These are phyloP conservation scores for Lichenostomus cassidix DNA, from an alignment of 2,113 vertebrate genomes.

Conservation along the genomic window DNA sequence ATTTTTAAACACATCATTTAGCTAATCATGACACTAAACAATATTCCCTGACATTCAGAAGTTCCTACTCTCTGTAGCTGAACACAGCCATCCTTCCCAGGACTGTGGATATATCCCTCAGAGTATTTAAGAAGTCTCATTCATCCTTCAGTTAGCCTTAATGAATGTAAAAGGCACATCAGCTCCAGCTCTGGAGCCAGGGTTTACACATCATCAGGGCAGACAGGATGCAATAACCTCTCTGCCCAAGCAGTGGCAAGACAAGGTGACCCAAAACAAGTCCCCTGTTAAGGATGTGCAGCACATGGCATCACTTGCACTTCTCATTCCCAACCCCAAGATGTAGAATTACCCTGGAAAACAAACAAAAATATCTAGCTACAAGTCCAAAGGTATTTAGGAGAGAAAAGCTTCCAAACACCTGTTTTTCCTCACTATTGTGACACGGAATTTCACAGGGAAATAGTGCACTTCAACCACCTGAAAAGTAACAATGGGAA, in stretches of 20 bases:
- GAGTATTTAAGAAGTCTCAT: background rate
- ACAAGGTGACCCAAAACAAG: background rate
- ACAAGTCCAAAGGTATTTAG: background rate
- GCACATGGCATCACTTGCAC: background rate
- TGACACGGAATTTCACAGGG: constrained; percentile 27
- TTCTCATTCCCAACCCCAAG: background rate
- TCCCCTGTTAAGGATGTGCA: background rate
- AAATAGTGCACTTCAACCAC: constrained; percentile 5
- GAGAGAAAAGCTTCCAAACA: background rate
- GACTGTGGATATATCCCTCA: background rate
- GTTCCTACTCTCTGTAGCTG: background rate
- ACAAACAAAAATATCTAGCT: background rate
- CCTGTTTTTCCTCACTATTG: constrained; percentile 35
- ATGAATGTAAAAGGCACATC: background rate
- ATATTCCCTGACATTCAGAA: background rate
- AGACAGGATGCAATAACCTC: background rate
- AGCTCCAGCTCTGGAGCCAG: background rate
- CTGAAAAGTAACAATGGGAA: constrained; percentile 40
- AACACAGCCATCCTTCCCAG: background rate
- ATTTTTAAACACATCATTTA: background rate
- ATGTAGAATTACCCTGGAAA: background rate
- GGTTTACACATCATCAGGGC: background rate
- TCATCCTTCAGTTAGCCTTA: background rate
- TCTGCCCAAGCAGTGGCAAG: background rate
- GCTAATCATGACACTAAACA: background rate